Base-by-base conservation (phyloP, 2,888 invertebrate species). In the Aelia acuminata region DNA sequence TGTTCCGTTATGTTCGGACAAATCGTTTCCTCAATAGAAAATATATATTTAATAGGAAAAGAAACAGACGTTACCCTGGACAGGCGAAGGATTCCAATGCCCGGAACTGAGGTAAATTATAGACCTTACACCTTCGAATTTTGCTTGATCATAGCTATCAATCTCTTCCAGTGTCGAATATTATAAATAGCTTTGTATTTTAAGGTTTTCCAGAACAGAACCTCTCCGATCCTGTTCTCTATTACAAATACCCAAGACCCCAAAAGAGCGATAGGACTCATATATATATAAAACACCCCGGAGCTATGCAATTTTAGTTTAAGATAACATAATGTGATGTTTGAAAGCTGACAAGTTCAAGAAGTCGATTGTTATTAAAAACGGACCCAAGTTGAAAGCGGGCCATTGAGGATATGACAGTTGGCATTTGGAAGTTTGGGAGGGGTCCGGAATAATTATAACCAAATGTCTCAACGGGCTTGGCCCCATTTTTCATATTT, bases 361-460 rank as follows among this genome's bases (percentile, higher is more conserved):
- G 43, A n/a, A 39, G 43, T n/a, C n/a, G 10, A 43, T 80, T 80
- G 80, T 80, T 80, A 80, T 80, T 80, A 80, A 80, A 57, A 80
- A 80, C 80, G 80, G 80, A 80, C 80, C 43, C 39, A 80, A 80
- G 43, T 43, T 80, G 39, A 39, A 80, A 39, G 43, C n/a, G 80
- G 39, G 22, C 84, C 84, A 84, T 49, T 84, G 18, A 84, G 43
- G 15, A 43, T n/a, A 49, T 48, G 84, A 84, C 84, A 50, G 48
- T 84, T 49, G 84, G 84, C 84, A 50, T 48, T 50, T 84, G 31
- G 84, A 35, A 84, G 48, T 84, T 48, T 48, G 84, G 49, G 85
- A 85, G 85, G 85, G 85, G 85, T 48, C 49, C 20, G 35, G 35
- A 85, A 85, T 85, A 85, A 85, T 85, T 53, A 85, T 31, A 57